Evolutionary conservation across 2,888 invertebrate genomes (phyloP).

Genomic region (Aphrophora alni): DNA sequence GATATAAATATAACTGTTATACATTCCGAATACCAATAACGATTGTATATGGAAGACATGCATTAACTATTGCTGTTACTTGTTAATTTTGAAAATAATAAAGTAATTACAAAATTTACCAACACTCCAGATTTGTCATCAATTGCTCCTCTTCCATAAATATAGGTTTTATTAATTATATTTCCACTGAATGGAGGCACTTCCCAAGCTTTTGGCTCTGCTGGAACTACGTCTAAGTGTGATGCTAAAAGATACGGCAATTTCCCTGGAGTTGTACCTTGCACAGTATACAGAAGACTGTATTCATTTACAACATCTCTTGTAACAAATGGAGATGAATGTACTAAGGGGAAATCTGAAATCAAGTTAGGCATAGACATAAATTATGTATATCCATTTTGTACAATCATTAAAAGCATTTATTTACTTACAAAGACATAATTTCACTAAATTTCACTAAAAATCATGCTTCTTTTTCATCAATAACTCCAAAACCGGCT

Average conservation of each 20-base stretch:
- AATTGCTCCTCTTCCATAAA: slow-evolving; percentile 61
- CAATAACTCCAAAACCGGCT: no score
- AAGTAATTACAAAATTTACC: slow-evolving; percentile 52
- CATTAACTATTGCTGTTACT: no score
- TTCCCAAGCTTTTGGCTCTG: slow-evolving; percentile 52
- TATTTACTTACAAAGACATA: no score
- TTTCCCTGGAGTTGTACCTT: slow-evolving; percentile 54
- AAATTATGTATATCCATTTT: no score
- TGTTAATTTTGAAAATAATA: no score
- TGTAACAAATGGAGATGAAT: slow-evolving; percentile 52
- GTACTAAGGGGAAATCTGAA: slow-evolving; percentile 53
- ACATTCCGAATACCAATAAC: no score
- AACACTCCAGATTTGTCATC: slow-evolving; percentile 61
- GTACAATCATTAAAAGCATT: no score
- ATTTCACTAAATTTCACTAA: no score
- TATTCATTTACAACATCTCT: slow-evolving; percentile 55
- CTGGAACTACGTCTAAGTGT: slow-evolving; percentile 63
- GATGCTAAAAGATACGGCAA: slow-evolving; percentile 59
- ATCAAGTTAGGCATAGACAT: slow-evolving; percentile 3
- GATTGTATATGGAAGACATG: no score
- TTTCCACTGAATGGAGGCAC: slow-evolving; percentile 58
- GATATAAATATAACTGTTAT: no score
- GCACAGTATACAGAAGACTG: slow-evolving; percentile 58
- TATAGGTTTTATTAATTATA: slow-evolving; percentile 54
- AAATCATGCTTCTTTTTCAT: no score